A percentile compares a stretch with the other conserved stretches of the same genome.
These are phyloP conservation scores for Cryptops parisi DNA, from an alignment of 2,888 invertebrate genomes.

Conservation along the genomic window DNA sequence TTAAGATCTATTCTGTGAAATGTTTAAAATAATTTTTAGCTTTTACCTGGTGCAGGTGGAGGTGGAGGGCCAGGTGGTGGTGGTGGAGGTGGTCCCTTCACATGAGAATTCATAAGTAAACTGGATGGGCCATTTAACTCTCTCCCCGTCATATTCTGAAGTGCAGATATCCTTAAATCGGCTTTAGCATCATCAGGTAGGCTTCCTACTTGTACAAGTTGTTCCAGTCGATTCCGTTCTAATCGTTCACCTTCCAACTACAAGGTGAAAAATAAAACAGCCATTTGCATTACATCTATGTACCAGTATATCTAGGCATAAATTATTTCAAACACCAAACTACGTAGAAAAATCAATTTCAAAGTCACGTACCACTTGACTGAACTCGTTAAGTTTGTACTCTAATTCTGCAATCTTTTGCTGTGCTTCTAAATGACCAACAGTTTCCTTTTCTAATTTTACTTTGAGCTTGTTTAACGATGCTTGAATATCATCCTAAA, in stretches of 20 bases:
- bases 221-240: conserved; percentile 66
- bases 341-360: no score
- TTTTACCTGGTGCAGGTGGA: conserved; percentile 27
- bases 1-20: conserved; percentile 20
- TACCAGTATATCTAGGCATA: no score
- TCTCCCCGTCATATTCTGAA: conserved; percentile 18
- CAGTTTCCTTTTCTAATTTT: conserved; percentile 74
- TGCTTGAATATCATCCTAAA: conserved; percentile 68
- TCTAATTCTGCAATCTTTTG: conserved; percentile 53
- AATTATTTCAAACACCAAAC: neutral
- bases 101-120: neutral
- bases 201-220: conserved; percentile 75
- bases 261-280: no score
- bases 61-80: conserved; percentile 40
- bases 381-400: conserved; percentile 46
- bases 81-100: conserved; percentile 43
- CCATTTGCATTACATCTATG: no score
- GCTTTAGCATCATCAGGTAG: conserved; percentile 87
- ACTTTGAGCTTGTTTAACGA: conserved; percentile 66
- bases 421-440: conserved; percentile 69
- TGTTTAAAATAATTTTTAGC: conserved; percentile 13
- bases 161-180: conserved; percentile 24
- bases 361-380: conserved; percentile 46
- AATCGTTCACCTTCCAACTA: conserved; percentile 31
- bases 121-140: conserved; percentile 15